These are phyloP conservation scores for Hemicentrotus pulcherrimus DNA, from an alignment of 35 echinoderm and acorn worm genomes.

Conservation along the genomic window DNA sequence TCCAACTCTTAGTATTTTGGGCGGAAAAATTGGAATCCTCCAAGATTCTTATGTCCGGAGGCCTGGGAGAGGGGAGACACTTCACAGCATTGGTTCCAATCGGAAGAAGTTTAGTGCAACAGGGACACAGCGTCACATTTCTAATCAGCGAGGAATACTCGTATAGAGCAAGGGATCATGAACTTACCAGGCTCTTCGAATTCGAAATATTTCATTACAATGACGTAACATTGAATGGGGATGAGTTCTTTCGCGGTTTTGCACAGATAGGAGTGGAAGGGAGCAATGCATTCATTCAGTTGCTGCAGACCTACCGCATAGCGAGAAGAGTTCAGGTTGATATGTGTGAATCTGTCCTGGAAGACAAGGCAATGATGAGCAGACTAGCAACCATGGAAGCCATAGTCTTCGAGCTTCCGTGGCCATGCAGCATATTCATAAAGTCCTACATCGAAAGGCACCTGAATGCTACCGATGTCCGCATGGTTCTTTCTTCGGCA, in stretches of 20 bases:
- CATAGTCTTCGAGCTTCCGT: conserved; percentile 6
- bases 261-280: neutral
- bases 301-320: neutral
- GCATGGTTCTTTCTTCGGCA: neutral
- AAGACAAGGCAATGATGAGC: neutral
- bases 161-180: neutral
- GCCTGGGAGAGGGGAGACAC: neutral
- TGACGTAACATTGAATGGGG: neutral
- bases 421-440: conserved; percentile 4
- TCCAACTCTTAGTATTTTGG: neutral
- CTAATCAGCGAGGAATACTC: conserved; percentile 13
- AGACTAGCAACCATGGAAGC: conserved; percentile 8
- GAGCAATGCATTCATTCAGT: neutral
- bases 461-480: neutral
- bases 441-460: conserved; percentile 17
- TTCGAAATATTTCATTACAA: conserved; percentile 28
- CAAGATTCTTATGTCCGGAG: conserved; percentile 12
- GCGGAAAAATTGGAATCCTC: neutral
- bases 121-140: conserved; percentile 26
- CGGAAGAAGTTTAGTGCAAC: neutral
- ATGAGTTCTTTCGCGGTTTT: neutral
- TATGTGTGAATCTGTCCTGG: neutral
- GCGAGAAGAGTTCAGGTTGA: neutral
- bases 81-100: neutral
- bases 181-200: neutral